Percentiles rank a stretch among this genome's conserved stretches.
Evolutionary conservation across 1,140 invertebrate genomes (phyloP).

Genomic region (Hypothenemus hampei): DNA sequence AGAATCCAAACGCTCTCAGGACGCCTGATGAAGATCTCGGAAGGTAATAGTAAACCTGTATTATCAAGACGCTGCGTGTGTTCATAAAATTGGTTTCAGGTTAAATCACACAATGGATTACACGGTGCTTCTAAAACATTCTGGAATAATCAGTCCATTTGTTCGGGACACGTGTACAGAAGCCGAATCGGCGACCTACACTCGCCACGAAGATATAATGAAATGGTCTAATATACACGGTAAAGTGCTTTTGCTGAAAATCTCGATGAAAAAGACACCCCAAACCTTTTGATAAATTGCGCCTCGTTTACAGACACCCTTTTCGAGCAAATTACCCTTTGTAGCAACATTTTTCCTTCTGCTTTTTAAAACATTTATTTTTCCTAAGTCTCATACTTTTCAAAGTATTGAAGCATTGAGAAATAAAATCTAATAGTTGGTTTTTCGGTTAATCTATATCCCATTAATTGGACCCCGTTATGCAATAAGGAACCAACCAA

Average conservation of each 20-base stretch:
- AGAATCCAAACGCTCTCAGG: slow-evolving; percentile 55
- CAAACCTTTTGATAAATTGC: no score
- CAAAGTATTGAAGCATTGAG: no score
- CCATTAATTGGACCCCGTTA: no score
- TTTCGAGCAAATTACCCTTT: no score
- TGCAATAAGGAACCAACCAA: no score
- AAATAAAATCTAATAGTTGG: no score
- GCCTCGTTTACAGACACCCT: no score
- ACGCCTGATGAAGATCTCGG: slow-evolving; percentile 85
- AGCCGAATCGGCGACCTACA: slow-evolving; percentile 71
- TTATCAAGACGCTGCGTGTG: neutral
- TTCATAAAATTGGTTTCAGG: slow-evolving; percentile 12
- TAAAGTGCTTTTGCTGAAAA: slow-evolving; percentile 50
- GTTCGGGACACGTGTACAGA: slow-evolving; percentile 69
- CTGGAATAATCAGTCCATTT: slow-evolving; percentile 68
- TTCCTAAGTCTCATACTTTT: no score
- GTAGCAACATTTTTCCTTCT: no score
- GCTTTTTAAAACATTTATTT: no score
- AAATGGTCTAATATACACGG: slow-evolving; percentile 71
- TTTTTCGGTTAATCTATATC: no score
- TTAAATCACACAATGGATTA: slow-evolving; percentile 78
- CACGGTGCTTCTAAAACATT: slow-evolving; percentile 62
- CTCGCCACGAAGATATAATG: slow-evolving; percentile 71
- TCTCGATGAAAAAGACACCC: no score
- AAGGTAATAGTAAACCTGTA: slow-evolving; percentile 17